Evolutionary conservation across 1,140 invertebrate species (phyloP).

Genomic region (Harlomillsia oculata): DNA sequence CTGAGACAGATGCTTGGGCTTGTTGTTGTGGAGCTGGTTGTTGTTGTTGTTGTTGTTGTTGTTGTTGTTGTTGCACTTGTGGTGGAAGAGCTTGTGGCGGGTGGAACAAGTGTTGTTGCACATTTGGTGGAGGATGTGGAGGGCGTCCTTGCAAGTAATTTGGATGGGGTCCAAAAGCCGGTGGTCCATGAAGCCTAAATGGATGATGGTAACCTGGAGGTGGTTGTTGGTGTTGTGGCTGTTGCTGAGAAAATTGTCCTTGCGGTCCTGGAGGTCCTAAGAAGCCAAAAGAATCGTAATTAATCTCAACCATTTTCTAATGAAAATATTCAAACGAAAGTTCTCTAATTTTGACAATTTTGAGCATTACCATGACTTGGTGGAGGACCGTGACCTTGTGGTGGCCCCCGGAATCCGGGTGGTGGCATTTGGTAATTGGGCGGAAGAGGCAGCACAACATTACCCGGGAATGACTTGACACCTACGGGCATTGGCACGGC

Average conservation of each 20-base stretch:
- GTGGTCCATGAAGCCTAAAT: background rate
- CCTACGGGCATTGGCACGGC: slow-evolving; percentile 36
- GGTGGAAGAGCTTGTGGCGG: slow-evolving; percentile 2
- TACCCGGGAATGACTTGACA: slow-evolving; percentile 32
- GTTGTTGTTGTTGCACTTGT: slow-evolving; percentile 8
- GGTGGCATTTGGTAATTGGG: slow-evolving; percentile 13
- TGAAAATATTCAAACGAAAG: background rate
- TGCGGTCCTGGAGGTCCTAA: slow-evolving; percentile 1
- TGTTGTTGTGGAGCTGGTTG: slow-evolving; percentile 3
- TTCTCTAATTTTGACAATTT: background rate
- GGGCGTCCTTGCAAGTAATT: background rate
- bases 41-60: slow-evolving; percentile 10
- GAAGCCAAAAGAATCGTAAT: background rate
- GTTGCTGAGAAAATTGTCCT: slow-evolving; percentile 21
- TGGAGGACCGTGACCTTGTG: background rate
- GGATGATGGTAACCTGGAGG: slow-evolving; percentile 10
- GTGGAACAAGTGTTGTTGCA: background rate
- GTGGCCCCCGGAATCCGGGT: slow-evolving; percentile 8
- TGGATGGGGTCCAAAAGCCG: background rate
- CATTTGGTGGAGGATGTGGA: background rate
- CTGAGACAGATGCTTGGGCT: background rate
- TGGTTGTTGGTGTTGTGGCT: slow-evolving; percentile 6
- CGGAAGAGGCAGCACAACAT: slow-evolving; percentile 36
- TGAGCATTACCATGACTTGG: background rate
- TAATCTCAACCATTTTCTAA: background rate